Evolutionary conservation across 2,113 vertebrate species (phyloP), one percentile per base, ranked within the genome.

Genomic region (Eubucco bourcierii): DNA sequence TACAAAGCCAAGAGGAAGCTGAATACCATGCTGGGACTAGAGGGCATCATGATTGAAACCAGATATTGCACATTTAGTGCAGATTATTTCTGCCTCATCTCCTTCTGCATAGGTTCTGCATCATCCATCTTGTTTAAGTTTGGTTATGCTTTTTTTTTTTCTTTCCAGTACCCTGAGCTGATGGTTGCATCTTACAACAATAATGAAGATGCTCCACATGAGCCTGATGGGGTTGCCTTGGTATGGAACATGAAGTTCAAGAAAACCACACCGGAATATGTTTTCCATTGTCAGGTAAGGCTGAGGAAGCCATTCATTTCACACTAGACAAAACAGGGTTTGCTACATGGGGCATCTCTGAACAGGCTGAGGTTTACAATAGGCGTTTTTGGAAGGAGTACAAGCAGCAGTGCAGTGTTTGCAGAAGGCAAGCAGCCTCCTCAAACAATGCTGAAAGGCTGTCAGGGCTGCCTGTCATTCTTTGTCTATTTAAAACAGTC

Each of bases 221-320:
- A 99, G 83, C 99, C 99, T 10, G 99, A 99, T 70, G 99, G 99
- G 2, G 99, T 99, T 34, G 98, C 98, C 65, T 97, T 99, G 84
- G 99, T 99, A 63, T 99, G 99, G 99, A 99, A 99, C 97, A 99
- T 99, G 97, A 99, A 99, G 95, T 99, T 99, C 91, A 99, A 99
- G 98, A 99, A 99, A 98, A 97, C 98, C 88, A 99, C 99, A 12
- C 99, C 99, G 12, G 99, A 99, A 86, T 99, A 99, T 93, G 98
- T 99, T 97, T 99, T 99, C 96, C 99, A 99, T 94, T 99, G 99
- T 95, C 99, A 99, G 99, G 99, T 99, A 98, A 94, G 97, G 66
- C 58, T 77, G 80, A 91, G 55, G 75, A 77, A 50, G 39, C 21
- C 46, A 33, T 63, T 73, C 15, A 46, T 94, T 93, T 90, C 79